Base-by-base conservation (phyloP, 2,797 vertebrate genomes). In the Chrysocyon brachyurus region DNA sequence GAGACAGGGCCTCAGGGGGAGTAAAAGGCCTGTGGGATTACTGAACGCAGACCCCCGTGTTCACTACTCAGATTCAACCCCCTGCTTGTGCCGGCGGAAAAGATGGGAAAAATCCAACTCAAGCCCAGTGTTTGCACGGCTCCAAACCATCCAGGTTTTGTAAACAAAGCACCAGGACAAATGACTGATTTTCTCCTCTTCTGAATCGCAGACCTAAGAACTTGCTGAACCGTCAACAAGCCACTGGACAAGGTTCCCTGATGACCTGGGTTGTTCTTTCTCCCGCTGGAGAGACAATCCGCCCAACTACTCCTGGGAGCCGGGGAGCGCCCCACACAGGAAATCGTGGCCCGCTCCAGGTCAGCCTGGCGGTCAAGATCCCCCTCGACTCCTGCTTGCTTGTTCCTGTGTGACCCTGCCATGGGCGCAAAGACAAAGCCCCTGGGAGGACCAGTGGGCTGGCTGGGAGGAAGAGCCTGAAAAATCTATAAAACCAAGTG, bases 1-100 rank as follows among this genome's bases (percentile, higher is more conserved):
- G 22, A 68, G 10, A 72, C 0, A 1, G 33, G 56, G 15, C 19
- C 26, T 59, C 49, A 21, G 26, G 46, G 70, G 79, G 33, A 68
- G 49, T 6, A 12, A 40, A n/a, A 49, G 85, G 16, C 36, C 68
- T 5, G 3, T 0, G 26, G 56, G 70, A 15, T 17, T 89, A 26
- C 5, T 52, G 46, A 54, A 4, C 0, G 0, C 49, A 52, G 77
- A 92, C 6, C 5, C 10, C 9, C 0, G 12, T 0, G 6, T 56
- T 36, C 4, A 15, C 6, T 49, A 31, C 40, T n/a, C 66, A 77
- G 49, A 12, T 19, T 49, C 0, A 1, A 59, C 2, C 0, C 7
- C 1, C 3, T 1, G 22, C 40, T 64, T 54, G 33, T 68, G 66
- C 6, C 52, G 33, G 33, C 28, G 4, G 36, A 19, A 49, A 64